phyloP scores from a whole-genome alignment of 2,888 invertebrate genomes.

The Thysanoteuthis rhombus region DNA sequence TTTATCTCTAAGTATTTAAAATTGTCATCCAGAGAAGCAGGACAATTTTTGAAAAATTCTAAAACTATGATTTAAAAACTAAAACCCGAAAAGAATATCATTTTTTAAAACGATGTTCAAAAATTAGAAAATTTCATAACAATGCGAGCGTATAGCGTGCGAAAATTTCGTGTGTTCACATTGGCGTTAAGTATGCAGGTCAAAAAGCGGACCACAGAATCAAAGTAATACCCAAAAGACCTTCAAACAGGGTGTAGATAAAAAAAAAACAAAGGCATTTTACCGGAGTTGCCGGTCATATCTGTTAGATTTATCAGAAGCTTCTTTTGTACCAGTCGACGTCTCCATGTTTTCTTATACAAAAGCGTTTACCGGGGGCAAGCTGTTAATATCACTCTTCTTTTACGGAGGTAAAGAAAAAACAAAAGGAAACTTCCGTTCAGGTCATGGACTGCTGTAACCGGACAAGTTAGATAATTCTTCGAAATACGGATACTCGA shows the following conservation, averaged over 20 bases:
- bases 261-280: background rate
- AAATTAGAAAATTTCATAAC: no score
- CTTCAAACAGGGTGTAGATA: background rate
- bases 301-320: background rate
- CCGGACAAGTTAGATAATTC: background rate
- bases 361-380: background rate
- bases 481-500: background rate
- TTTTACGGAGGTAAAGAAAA: background rate
- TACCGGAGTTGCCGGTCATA: slow-evolving; percentile 12
- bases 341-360: background rate
- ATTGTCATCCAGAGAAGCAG: no score
- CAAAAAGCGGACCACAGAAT: no score
- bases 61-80: no score
- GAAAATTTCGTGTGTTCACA: no score
- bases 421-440: background rate
- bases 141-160: no score
- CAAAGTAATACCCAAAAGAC: no score
- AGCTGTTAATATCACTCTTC: background rate
- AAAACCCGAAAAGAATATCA: no score
- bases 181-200: no score
- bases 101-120: no score
- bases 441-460: background rate
- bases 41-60: no score
- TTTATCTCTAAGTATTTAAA: no score
- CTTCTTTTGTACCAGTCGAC: background rate